These are phyloP conservation scores for Osmerus mordax DNA, from an alignment of 2,113 vertebrate genomes.

Conservation along the genomic window DNA sequence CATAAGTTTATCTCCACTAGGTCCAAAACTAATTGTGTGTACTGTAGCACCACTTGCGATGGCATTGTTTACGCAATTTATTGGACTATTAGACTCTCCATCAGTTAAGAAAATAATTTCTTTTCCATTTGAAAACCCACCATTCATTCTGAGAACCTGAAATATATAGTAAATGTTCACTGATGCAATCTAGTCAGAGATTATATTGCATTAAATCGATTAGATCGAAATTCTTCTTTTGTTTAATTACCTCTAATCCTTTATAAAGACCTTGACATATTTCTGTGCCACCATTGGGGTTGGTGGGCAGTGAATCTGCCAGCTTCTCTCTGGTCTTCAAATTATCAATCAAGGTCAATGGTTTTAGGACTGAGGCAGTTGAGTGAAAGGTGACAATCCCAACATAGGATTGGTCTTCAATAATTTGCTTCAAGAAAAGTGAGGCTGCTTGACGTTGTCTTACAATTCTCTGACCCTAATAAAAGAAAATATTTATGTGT, in stretches of 20 bases:
- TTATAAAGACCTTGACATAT: slow-evolving; percentile 26
- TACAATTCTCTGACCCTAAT: slow-evolving; percentile 36
- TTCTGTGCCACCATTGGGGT: accelerated
- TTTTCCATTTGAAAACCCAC: slow-evolving; percentile 48
- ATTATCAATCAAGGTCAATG: slow-evolving; percentile 18
- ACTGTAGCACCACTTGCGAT: slow-evolving; percentile 55
- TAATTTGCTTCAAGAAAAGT: slow-evolving; percentile 63
- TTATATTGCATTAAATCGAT: too few relatives aligned
- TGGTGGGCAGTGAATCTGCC: neutral
- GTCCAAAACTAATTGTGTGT: slow-evolving; percentile 63
- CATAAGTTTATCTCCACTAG: slow-evolving; percentile 36
- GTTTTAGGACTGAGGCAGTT: neutral
- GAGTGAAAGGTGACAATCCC: slow-evolving; percentile 49
- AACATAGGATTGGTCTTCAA: slow-evolving; percentile 58
- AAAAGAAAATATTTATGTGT: neutral
- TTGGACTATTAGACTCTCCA: slow-evolving; percentile 27
- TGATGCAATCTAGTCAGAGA: neutral
- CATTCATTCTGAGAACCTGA: slow-evolving; percentile 57
- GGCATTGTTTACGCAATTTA: slow-evolving; percentile 41
- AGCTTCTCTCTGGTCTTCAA: slow-evolving; percentile 10
- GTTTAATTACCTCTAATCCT: slow-evolving; percentile 26
- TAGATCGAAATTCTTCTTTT: too few relatives aligned
- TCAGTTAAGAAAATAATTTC: slow-evolving; percentile 64
- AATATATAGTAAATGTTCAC: neutral
- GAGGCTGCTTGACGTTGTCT: slow-evolving; percentile 59